These are phyloP conservation scores for Dorcus parallelipipedus DNA, from an alignment of 2,888 invertebrate genomes.

Conservation along the genomic window DNA sequence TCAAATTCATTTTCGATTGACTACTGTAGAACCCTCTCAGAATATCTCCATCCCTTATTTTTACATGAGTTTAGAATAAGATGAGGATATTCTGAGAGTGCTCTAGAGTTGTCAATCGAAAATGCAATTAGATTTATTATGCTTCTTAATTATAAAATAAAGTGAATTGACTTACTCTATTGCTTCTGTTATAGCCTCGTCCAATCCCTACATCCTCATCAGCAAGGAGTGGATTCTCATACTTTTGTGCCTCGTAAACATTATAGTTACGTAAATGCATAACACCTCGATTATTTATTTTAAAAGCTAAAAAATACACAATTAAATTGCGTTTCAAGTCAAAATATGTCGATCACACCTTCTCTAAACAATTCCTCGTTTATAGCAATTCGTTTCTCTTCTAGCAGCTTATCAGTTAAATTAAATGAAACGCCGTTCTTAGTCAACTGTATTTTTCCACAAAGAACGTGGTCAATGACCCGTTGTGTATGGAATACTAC, in stretches of 20 bases:
- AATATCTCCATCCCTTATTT: no score
- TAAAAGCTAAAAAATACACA: neutral
- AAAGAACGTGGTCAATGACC: neutral
- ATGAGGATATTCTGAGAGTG: no score
- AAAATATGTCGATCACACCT: neutral
- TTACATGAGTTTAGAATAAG: no score
- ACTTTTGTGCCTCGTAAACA: no score
- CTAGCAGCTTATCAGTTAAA: neutral
- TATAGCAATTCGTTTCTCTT: neutral
- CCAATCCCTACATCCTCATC: neutral
- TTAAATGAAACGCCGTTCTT: neutral
- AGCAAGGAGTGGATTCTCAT: no score
- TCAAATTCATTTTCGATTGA: no score
- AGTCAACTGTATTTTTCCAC: neutral
- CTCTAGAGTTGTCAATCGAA: no score
- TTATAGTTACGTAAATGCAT: no score
- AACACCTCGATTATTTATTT: neutral
- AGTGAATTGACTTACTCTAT: no score
- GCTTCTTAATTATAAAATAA: no score
- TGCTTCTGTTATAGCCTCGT: neutral
- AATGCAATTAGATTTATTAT: no score
- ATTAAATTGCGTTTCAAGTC: neutral
- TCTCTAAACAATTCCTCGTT: slow-evolving; percentile 2
- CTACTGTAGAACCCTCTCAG: no score
- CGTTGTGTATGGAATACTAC: neutral